A percentile compares a stretch with the other conserved stretches of the same genome.
Conservation (phyloP, 2,113 vertebrate genomes). For the Galemys pyrenaicus region DNA sequence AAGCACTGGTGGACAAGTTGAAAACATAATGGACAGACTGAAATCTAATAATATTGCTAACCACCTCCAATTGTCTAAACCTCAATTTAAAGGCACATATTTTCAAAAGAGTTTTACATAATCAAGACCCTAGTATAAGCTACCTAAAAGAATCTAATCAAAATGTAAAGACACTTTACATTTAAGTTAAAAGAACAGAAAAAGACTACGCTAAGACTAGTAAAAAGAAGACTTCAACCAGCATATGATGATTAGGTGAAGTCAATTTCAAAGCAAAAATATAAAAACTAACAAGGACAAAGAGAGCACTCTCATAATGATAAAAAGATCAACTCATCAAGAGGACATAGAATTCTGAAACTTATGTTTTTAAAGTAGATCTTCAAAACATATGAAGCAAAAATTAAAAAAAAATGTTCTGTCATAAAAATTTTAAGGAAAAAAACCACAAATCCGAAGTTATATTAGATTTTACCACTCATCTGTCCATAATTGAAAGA, state of each 20-base stretch:
- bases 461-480: neutral
- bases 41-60: neutral
- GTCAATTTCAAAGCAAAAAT: neutral
- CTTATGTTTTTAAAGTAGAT: neutral
- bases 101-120: neutral
- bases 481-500: neutral
- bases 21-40: neutral
- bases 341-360: neutral
- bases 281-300: neutral
- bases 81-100: neutral
- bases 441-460: neutral
- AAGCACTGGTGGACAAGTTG: neutral
- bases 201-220: neutral
- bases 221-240: neutral
- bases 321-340: neutral
- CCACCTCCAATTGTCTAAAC: neutral
- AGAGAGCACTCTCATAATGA: neutral
- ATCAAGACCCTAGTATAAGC: neutral
- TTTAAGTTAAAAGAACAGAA: neutral
- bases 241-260: neutral
- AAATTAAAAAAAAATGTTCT: neutral
- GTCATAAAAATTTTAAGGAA: too few relatives aligned
- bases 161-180: neutral
- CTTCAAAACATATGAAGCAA: neutral
- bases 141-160: neutral